These are phyloP conservation scores for Chaetops frenatus DNA, from an alignment of 2,113 vertebrate species.

Conservation along the genomic window DNA sequence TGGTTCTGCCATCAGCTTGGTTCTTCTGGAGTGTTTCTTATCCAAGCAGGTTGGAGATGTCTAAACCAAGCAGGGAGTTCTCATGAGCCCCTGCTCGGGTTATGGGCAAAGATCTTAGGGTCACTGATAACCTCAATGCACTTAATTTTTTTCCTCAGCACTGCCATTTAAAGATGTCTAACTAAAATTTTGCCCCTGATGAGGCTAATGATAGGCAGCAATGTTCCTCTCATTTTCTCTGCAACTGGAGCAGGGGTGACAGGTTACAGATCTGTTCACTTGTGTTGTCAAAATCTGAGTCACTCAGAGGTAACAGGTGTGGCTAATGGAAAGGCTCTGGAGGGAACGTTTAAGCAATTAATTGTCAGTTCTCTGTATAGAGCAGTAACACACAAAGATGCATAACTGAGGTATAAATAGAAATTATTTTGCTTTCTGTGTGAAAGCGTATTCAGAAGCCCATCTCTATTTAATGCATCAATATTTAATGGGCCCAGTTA, in stretches of 20 bases:
- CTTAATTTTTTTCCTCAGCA: background rate
- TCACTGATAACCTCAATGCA: background rate
- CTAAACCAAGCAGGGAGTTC: background rate
- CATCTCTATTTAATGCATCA: background rate
- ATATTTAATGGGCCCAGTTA: background rate
- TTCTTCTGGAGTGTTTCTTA: background rate
- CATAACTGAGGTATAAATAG: background rate
- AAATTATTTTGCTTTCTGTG: background rate
- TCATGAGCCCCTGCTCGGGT: fast-evolving
- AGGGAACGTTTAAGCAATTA: background rate
- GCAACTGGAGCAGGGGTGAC: background rate
- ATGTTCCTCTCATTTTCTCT: background rate
- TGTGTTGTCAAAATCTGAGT: background rate
- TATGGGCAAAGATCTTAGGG: background rate
- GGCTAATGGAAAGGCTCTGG: background rate
- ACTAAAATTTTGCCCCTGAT: background rate
- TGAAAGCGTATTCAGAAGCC: background rate
- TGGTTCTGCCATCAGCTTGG: background rate
- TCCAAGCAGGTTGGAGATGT: background rate
- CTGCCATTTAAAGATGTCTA: background rate
- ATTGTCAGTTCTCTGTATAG: background rate
- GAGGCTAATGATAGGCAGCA: background rate
- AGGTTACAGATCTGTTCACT: background rate
- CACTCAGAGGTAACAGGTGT: background rate
- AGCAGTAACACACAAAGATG: background rate